Evolutionary conservation across 2,797 vertebrate genomes (phyloP), one percentile per base, ranked within the genome.

Genomic region (Neostethus bicornis): DNA sequence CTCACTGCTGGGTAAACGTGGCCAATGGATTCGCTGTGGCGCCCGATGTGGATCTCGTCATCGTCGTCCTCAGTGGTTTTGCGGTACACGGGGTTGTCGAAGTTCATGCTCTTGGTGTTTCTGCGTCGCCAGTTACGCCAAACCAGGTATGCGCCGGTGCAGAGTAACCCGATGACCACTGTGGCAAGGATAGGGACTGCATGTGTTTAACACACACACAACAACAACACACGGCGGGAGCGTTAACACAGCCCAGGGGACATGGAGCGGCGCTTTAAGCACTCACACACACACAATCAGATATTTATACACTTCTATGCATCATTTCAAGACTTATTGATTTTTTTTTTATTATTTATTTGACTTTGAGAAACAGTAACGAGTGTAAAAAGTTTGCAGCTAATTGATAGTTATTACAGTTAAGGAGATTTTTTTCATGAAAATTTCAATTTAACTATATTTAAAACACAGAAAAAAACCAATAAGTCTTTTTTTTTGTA

Each of bases 51-150:
- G 77, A 98, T 97, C 60, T 99, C 97, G 0, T 98, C 97, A 54
- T 97, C 96, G 47, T 98, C 97, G 24, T 98, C 89, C 78, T 94
- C 93, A 0, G 93, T 93, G 65, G 96, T 99, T 74, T 99, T 99
- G 80, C 97, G 95, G 55, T 99, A 99, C 0, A 98, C 97, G 0
- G 97, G 97, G 84, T 99, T 99, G 89, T 99, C 97, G 83, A 99
- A 99, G 84, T 99, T 98, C 97, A 99, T 99, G 91, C 96, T 99
- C 90, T 99, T 99, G 53, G 97, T 99, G 74, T 98, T 98, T 90
- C 95, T 96, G 88, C 96, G 90, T 61, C 96, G 94, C 97, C 97
- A 99, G 90, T 99, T 98, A 71, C 97, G 94, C 97, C 97, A 99
- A 57, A 99, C 93, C 91, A 99, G 94, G 87, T 95, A 98, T 24